Evolutionary conservation across 2,888 invertebrate genomes (phyloP), one percentile per base, ranked within the genome.

Genomic region (Spialia ferax): DNA sequence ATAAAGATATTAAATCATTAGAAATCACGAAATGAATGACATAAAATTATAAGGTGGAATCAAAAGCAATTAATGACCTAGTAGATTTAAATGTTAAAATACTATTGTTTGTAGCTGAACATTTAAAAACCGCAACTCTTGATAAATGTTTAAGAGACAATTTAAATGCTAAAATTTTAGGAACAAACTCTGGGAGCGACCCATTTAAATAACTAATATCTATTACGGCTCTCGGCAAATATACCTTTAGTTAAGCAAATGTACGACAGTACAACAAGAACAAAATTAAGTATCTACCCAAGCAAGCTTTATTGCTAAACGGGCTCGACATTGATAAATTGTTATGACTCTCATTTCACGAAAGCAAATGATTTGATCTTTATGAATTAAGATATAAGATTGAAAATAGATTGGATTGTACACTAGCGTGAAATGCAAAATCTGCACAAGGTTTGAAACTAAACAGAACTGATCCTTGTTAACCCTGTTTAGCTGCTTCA

Each of bases 241-340:
- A 56, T 56, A 57, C 57, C 48, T 56, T 55, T 45, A 65, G 20
- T 54, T 63, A 35, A 22, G 11, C 23, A 63, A 63, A 63, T 35
- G 20, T n/a, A 55, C 42, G 61, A 50, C 32, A 42, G 23, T 8
- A 67, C 15, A 66, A 66, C 60, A 61, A 61, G 55, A 67, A 67
- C 55, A 48, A 48, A 67, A 61, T 67, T 54, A 55, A 61, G 61
- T 29, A 60, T 45, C 52, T 22, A 61, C 63, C 52, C 66, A 54
- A 60, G 60, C 52, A 42, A 29, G 60, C 55, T 67, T 67, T 61
- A 67, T 67, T 67, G 54, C 54, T 61, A 55, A 61, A 45, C 60
- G 52, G 62, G 54, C 54, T 15, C 52, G 66, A 66, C 66, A 29
- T 60, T 66, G 66, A 66, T 66, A 61, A 66, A 66, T 66, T 60